These are phyloP conservation scores for Heteractis magnifica DNA, from an alignment of 92 coral and sea anemone species.

Conservation along the genomic window DNA sequence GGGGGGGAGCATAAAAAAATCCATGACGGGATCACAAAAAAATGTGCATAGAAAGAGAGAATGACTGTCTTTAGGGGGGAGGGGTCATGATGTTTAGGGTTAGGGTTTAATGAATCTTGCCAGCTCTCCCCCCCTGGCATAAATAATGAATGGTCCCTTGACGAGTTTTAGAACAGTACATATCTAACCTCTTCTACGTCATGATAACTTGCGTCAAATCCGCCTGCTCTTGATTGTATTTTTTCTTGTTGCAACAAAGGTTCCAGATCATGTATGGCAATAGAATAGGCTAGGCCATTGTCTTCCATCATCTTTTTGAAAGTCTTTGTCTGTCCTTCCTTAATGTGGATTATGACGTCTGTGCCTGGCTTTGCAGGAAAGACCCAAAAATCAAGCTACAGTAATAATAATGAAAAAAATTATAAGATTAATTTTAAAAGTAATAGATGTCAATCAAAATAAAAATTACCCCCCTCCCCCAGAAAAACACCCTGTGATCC, in stretches of 20 bases:
- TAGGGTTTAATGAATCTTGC: no score
- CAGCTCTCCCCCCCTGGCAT: no score
- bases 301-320: slow-evolving; percentile 54
- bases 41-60: no score
- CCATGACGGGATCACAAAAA: no score
- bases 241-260: slow-evolving; percentile 53
- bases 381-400: slow-evolving; percentile 88
- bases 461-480: neutral
- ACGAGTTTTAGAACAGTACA: neutral
- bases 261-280: slow-evolving; percentile 50
- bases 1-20: no score
- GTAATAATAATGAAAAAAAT: neutral
- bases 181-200: slow-evolving; percentile 51
- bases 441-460: neutral
- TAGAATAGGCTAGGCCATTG: slow-evolving; percentile 47
- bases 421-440: neutral
- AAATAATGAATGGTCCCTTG: neutral
- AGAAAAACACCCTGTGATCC: neutral
- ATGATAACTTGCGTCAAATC: slow-evolving; percentile 69
- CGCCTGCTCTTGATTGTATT: slow-evolving; percentile 56
- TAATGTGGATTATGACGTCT: slow-evolving; percentile 73
- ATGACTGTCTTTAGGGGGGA: no score
- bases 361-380: slow-evolving; percentile 56
- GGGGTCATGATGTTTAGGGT: no score
- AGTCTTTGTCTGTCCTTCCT: slow-evolving; percentile 46